Base-by-base conservation (phyloP, 2,888 invertebrate species). In the Amphipyra tragopoginis region DNA sequence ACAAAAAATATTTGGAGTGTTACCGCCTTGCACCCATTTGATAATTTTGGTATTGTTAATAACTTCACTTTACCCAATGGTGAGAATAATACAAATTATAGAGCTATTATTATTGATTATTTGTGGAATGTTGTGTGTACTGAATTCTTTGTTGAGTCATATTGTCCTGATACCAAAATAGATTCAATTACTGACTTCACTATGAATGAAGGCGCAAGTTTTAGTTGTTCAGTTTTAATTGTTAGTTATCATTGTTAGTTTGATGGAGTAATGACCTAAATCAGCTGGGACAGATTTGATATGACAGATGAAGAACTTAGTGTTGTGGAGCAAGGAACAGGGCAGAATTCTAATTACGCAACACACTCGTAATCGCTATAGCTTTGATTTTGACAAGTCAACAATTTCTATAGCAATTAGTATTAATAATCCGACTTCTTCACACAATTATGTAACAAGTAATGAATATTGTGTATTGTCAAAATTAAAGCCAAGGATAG, bases 1-100 rank as follows among this genome's bases (percentile, higher is more conserved):
- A 21, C 56, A 55, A 72, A 72, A 72, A 72, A 43, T 52, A 8
- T 43, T 53, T 69, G 21, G 9, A 57, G 72, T 51, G 61, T 55
- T 49, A 51, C 50, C 56, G 56, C 60, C 55, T 71, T 65, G 53
- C 50, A 57, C 7, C 26, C n/a, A 56, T 14, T 50, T 50, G 7
- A 54, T 10, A 44, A 13, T 36, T 48, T 45, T 45, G 13, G 21
- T 0, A 43, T 38, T 4, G 29, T 29, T 29, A 29, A 33, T 13
- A 33, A n/a, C 13, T 40, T 47, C 13, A 14, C 45, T 33, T 13
- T 3, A 33, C 2, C 5, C 13, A 33, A 47, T 29, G 10, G 14
- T n/a, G 13, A 49, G 13, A 42, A 11, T 43, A 42, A 29, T 34
- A 13, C 5, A 11, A 29, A 59, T 11, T n/a, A 54, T 21, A 5